These are phyloP conservation scores for Heteractis magnifica DNA, from an alignment of 92 coral and sea anemone genomes.

Conservation along the genomic window DNA sequence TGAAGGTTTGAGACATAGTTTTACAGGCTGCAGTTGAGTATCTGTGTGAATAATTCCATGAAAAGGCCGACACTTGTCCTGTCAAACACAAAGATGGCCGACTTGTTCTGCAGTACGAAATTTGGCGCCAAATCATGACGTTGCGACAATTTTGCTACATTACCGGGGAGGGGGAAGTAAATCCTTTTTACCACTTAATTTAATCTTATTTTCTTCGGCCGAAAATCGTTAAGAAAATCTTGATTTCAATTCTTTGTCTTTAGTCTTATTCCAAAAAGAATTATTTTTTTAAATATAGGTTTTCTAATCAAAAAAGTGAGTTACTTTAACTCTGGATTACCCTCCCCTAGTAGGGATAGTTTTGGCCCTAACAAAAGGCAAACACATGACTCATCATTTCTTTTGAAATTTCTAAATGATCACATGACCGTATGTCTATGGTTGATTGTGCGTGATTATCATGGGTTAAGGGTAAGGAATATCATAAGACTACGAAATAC, in stretches of 20 bases:
- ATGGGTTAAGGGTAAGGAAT: neutral
- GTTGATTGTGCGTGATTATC: neutral
- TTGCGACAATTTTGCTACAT: neutral
- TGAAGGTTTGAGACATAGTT: slow-evolving; percentile 70
- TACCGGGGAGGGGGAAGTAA: slow-evolving; percentile 29
- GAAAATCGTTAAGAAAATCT: neutral
- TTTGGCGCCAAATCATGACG: slow-evolving; percentile 92
- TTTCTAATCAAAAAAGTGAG: neutral
- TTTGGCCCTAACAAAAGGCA: neutral
- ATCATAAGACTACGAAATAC: neutral
- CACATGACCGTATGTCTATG: neutral
- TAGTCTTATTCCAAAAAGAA: neutral
- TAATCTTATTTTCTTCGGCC: neutral
- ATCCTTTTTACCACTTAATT: neutral
- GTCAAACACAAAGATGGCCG: slow-evolving; percentile 44
- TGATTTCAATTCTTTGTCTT: neutral
- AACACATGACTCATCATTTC: neutral
- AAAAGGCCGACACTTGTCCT: slow-evolving; percentile 11
- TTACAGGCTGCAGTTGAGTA: neutral
- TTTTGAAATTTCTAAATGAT: neutral
- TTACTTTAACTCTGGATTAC: neutral
- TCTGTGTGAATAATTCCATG: slow-evolving; percentile 36
- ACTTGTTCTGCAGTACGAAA: slow-evolving; percentile 48
- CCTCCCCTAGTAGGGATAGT: neutral
- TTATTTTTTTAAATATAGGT: neutral